Conservation (phyloP, 2,113 vertebrate species). For the Microcebus tavaratra region DNA sequence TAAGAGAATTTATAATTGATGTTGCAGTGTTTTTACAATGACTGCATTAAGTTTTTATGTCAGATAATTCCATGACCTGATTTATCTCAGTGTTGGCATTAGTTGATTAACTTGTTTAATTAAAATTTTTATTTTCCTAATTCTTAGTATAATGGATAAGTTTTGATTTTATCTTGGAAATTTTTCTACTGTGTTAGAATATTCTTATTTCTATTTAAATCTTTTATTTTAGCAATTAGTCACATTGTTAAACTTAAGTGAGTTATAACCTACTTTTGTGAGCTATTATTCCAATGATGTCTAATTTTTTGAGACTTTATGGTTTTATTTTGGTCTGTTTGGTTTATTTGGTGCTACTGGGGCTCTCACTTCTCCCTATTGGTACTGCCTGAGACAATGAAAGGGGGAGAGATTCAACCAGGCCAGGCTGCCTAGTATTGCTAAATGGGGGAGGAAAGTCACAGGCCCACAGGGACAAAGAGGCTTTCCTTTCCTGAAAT, state of each 20-base stretch:
- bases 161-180: neutral
- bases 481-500: neutral
- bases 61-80: neutral
- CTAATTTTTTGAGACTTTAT: neutral
- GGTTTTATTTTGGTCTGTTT: neutral
- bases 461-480: neutral
- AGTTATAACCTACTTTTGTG: neutral
- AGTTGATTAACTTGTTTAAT: neutral
- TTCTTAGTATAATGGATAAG: neutral
- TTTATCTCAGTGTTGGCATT: neutral
- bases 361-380: neutral
- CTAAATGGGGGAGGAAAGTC: neutral
- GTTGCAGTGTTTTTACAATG: neutral
- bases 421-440: neutral
- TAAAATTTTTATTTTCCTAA: neutral
- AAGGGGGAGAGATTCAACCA: neutral
- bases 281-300: neutral
- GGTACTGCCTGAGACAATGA: neutral
- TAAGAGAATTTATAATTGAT: neutral
- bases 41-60: neutral
- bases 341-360: neutral
- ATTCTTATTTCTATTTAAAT: neutral
- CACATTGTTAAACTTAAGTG: neutral
- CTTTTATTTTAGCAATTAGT: neutral
- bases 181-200: neutral